phyloP scores from a whole-genome alignment of 2,113 vertebrate genomes.

The Myrmecophaga tridactyla region DNA sequence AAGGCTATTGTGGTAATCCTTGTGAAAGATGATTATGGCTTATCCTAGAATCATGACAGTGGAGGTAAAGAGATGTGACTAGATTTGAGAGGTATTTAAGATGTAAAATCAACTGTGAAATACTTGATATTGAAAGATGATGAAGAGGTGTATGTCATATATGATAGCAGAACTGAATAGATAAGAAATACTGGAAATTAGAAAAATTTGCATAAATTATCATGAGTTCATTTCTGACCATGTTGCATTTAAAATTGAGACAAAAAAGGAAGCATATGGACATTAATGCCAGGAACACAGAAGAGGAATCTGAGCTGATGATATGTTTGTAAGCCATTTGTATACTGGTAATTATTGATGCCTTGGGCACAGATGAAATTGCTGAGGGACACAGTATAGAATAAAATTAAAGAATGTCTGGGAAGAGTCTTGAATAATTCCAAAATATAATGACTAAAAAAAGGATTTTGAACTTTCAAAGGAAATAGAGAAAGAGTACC shows the following conservation, averaged over 20 bases:
- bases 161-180: background rate
- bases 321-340: constrained; percentile 20
- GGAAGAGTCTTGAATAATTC: background rate
- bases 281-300: background rate
- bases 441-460: constrained; percentile 23
- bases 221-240: background rate
- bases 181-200: background rate
- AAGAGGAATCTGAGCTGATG: constrained; percentile 9
- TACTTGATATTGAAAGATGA: background rate
- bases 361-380: background rate
- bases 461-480: background rate
- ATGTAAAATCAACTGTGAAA: background rate
- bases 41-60: background rate
- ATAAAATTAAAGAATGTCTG: background rate
- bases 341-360: background rate
- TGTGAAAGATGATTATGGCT: background rate
- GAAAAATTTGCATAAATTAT: background rate
- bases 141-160: background rate
- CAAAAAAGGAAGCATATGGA: background rate
- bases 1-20: background rate
- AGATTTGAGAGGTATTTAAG: background rate
- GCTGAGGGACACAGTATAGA: background rate
- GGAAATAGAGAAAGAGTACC: background rate
- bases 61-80: no score
- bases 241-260: constrained; percentile 15